phyloP scores from a whole-genome alignment of 2,113 vertebrate species.

The Oostethus manadensis region DNA sequence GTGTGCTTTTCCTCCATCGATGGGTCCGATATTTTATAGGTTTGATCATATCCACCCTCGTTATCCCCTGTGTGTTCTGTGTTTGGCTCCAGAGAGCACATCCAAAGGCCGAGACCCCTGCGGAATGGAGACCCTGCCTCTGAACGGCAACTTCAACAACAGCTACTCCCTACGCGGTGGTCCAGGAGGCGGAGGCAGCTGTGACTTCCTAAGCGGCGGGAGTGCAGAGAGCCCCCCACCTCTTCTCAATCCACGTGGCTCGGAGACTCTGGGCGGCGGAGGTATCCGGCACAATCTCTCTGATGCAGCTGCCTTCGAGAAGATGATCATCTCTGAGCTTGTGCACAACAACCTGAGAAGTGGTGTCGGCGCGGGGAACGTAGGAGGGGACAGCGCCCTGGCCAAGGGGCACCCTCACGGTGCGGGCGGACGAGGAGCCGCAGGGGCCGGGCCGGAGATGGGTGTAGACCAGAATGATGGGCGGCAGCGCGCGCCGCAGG shows the following conservation, averaged over 20 bases:
- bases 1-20: slow-evolving; percentile 37
- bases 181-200: slow-evolving; percentile 67
- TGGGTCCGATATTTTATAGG: slow-evolving; percentile 1
- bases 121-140: slow-evolving; percentile 87
- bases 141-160: slow-evolving; percentile 95
- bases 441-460: slow-evolving; percentile 48
- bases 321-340: slow-evolving; percentile 94
- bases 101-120: slow-evolving; percentile 82
- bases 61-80: slow-evolving; percentile 22
- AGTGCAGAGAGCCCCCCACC: slow-evolving; percentile 68
- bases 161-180: slow-evolving; percentile 83
- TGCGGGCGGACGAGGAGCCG: slow-evolving; percentile 47
- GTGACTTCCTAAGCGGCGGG: slow-evolving; percentile 81
- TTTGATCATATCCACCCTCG: slow-evolving; percentile 3
- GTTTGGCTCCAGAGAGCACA: slow-evolving; percentile 78
- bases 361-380: slow-evolving; percentile 48
- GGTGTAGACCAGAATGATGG: slow-evolving; percentile 72
- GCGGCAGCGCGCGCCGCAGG: slow-evolving; percentile 73
- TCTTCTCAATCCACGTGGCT: slow-evolving; percentile 67
- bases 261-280: slow-evolving; percentile 68
- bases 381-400: slow-evolving; percentile 54
- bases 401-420: slow-evolving; percentile 57
- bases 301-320: slow-evolving; percentile 86
- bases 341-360: slow-evolving; percentile 89
- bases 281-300: slow-evolving; percentile 81